These are phyloP conservation scores for Parauchenoglanis ngamensis DNA, from an alignment of 2,797 vertebrate genomes.

Conservation along the genomic window DNA sequence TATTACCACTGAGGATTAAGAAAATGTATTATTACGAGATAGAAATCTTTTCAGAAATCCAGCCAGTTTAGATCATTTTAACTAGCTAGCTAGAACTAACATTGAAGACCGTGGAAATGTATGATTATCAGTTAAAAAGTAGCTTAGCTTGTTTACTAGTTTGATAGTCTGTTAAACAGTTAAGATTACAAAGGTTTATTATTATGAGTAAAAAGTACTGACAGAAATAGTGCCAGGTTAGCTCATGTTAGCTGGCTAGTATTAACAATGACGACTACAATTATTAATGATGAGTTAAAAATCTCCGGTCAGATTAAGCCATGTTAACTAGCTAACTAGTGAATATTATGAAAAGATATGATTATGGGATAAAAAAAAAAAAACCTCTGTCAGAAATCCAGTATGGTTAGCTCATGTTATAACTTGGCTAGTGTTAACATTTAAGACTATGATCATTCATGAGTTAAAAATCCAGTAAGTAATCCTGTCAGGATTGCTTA, in stretches of 20 bases:
- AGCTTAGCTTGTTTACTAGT: background rate
- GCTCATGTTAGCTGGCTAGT: background rate
- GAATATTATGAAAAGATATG: background rate
- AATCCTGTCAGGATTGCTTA: background rate
- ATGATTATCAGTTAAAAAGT: background rate
- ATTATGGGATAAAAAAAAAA: background rate
- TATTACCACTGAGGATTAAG: background rate
- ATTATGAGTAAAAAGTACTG: background rate
- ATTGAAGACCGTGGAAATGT: background rate
- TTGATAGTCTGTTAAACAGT: background rate
- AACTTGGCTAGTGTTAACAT: background rate
- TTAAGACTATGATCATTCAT: background rate
- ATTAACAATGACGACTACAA: no score
- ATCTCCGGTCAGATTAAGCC: background rate
- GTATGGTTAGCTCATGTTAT: background rate
- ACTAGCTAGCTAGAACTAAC: background rate
- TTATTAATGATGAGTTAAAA: background rate
- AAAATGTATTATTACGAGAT: background rate
- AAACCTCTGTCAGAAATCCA: no score
- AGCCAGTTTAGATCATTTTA: background rate
- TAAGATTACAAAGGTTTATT: background rate
- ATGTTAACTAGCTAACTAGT: background rate
- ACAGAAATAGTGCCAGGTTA: background rate
- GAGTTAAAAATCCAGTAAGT: background rate
- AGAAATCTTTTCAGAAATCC: background rate